These are phyloP conservation scores for Aphodius granarius DNA, from an alignment of 2,888 invertebrate genomes.

Conservation along the genomic window DNA sequence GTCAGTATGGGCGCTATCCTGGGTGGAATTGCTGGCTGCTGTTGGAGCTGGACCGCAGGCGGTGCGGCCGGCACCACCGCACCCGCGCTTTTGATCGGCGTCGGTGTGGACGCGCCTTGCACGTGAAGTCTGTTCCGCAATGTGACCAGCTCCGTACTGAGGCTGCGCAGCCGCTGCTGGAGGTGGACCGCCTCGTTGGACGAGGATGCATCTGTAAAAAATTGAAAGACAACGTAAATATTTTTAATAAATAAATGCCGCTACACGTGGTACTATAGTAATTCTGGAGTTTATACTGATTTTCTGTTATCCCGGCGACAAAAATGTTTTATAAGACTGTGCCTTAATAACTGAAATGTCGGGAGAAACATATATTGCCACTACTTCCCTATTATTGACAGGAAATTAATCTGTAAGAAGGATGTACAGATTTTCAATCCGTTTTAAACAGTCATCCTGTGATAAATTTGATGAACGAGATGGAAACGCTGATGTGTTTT, in stretches of 20 bases:
- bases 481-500: not conserved
- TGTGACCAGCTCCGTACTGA: slow-evolving; percentile 90
- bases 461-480: not conserved
- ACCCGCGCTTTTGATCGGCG: slow-evolving; percentile 50
- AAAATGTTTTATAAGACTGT: too few species aligned
- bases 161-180: slow-evolving; percentile 86
- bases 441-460: not conserved
- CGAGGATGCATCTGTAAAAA: slow-evolving; percentile 83
- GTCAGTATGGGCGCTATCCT: slow-evolving; percentile 35
- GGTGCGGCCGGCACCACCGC: slow-evolving; percentile 46
- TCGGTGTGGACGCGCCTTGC: slow-evolving; percentile 55
- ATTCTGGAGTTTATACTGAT: too few species aligned
- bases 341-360: too few species aligned
- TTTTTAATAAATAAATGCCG: too few species aligned
- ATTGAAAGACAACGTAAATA: slow-evolving; percentile 18
- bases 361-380: too few species aligned
- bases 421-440: not conserved
- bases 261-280: too few species aligned
- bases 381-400: not conserved
- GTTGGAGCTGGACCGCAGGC: slow-evolving; percentile 44
- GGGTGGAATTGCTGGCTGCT: slow-evolving; percentile 39
- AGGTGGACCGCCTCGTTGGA: slow-evolving; percentile 93
- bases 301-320: too few species aligned
- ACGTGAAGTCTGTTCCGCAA: slow-evolving; percentile 88
- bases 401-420: not conserved